These are phyloP conservation scores for Camponotus vicinus DNA, from an alignment of 1,140 invertebrate species.

Conservation along the genomic window DNA sequence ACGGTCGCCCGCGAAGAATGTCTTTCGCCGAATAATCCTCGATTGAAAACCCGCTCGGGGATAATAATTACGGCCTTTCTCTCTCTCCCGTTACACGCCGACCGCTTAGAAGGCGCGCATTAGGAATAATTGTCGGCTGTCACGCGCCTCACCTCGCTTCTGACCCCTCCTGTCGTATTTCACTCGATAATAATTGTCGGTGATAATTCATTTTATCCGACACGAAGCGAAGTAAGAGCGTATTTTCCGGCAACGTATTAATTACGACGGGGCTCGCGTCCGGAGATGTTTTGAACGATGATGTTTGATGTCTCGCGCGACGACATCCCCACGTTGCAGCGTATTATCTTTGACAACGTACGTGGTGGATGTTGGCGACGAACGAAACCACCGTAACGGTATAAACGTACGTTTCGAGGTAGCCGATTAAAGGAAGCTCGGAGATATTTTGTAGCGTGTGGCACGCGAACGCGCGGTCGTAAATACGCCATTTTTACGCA, in stretches of 20 bases:
- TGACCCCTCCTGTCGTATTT: conserved; percentile 68
- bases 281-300: conserved; percentile 3
- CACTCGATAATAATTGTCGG: conserved; percentile 68
- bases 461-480: conserved; percentile 7
- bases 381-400: conserved; percentile 29
- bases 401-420: not conserved
- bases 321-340: conserved; percentile 24
- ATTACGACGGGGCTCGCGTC: conserved; percentile 44
- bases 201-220: conserved; percentile 69
- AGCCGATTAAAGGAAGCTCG: conserved; percentile 24
- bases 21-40: conserved; percentile 55
- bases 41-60: conserved; percentile 39
- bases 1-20: conserved; percentile 33
- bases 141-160: conserved; percentile 66
- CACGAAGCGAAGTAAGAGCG: conserved; percentile 30
- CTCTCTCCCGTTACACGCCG: conserved; percentile 25
- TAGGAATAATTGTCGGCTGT: conserved; percentile 75
- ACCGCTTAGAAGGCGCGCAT: conserved; percentile 53
- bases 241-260: conserved; percentile 66
- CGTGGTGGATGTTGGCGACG: not conserved
- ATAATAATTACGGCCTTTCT: conserved; percentile 62
- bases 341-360: conserved; percentile 32
- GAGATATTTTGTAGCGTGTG: conserved; percentile 13
- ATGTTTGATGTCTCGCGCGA: conserved; percentile 14
- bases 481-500: conserved; percentile 23